Conservation (phyloP, 2,113 vertebrate species). For the Grallaria varia region DNA sequence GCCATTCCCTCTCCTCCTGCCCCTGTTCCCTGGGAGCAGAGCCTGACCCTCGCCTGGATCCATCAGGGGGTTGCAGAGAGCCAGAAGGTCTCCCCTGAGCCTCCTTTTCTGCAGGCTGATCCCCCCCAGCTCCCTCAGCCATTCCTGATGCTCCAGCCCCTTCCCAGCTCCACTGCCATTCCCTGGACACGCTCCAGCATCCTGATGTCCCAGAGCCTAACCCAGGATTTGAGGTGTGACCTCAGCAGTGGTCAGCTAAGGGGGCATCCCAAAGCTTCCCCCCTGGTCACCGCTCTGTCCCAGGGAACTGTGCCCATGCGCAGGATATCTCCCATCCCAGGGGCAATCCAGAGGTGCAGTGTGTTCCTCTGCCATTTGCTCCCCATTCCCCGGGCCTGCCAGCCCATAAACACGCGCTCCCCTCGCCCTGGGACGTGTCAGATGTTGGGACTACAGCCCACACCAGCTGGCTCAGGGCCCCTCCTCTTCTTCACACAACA, state of each 20-base stretch:
- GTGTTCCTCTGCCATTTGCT: not conserved
- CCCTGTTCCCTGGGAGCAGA: not conserved
- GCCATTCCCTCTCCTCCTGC: not conserved
- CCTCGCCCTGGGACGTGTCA: not conserved
- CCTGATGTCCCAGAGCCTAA: not conserved
- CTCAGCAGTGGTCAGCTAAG: not conserved
- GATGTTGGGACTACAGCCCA: not conserved
- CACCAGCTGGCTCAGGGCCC: not conserved
- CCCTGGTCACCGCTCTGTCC: not conserved
- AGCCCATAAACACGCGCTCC: not conserved
- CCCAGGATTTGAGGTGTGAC: not conserved
- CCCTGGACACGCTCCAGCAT: not conserved
- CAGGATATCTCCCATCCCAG: not conserved
- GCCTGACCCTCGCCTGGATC: not conserved
- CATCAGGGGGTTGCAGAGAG: not conserved
- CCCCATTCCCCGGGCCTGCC: not conserved
- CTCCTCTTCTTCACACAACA: not conserved
- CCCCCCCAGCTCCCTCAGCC: not conserved
- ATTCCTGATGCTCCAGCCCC: not conserved
- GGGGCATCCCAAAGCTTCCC: not conserved
- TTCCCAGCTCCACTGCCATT: not conserved
- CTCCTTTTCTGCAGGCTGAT: not conserved
- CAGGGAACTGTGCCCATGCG: accelerated
- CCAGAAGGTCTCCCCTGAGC: not conserved
- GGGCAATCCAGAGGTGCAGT: not conserved